Conservation (phyloP, 2,113 vertebrate species). For the Ptilorrhoa leucosticta region DNA sequence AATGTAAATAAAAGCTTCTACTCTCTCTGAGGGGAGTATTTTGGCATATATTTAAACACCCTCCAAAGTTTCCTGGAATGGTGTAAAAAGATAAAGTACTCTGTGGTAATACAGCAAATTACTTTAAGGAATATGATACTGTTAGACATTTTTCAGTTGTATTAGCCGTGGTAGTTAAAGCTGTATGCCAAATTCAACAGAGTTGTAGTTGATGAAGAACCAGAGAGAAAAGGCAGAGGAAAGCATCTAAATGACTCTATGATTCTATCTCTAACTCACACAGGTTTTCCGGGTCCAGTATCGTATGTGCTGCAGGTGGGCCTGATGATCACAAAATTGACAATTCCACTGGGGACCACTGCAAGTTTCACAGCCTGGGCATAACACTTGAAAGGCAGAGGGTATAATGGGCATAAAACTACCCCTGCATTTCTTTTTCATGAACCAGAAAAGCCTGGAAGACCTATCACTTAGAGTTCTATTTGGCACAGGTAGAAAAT, state of each 20-base stretch:
- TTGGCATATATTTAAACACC: background rate
- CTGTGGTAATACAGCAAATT: background rate
- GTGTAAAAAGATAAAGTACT: background rate
- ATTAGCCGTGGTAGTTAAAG: background rate
- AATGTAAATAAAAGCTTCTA: background rate
- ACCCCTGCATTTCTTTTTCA: background rate
- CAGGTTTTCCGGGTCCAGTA: background rate
- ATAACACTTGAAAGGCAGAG: background rate
- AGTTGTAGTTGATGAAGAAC: background rate
- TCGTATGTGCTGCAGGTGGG: background rate
- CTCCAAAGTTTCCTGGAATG: background rate
- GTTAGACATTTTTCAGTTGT: background rate
- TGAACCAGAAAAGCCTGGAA: background rate
- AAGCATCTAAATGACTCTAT: background rate
- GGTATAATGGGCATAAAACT: background rate
- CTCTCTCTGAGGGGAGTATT: background rate
- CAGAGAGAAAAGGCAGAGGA: background rate
- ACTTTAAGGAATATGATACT: background rate
- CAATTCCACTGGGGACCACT: background rate
- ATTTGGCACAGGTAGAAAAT: background rate
- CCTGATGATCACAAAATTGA: background rate
- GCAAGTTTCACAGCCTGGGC: background rate
- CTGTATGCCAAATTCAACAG: background rate
- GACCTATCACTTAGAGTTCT: background rate
- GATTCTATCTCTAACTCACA: background rate